Conservation (phyloP, 2,113 vertebrate species). For the Hystrix brachyura region DNA sequence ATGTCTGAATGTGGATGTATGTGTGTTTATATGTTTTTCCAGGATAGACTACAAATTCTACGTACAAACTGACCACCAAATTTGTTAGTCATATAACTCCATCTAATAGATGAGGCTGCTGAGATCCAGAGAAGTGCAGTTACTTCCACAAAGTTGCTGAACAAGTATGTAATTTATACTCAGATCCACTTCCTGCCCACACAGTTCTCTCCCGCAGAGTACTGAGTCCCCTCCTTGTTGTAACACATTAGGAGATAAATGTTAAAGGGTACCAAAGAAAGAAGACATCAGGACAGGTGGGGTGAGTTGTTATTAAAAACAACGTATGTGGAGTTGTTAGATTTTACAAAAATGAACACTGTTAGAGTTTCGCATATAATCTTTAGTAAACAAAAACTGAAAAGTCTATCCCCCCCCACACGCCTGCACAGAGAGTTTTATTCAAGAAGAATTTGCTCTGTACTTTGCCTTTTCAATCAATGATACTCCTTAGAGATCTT, state of each 20-base stretch:
- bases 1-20: neutral
- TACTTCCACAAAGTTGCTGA: neutral
- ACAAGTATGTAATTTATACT: neutral
- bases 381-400: slow-evolving; percentile 27
- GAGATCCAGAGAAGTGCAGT: neutral
- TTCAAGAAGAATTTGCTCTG: neutral
- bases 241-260: neutral
- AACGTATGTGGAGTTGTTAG: neutral
- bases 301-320: neutral
- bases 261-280: neutral
- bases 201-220: neutral
- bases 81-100: neutral
- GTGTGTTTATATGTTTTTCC: neutral
- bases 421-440: neutral
- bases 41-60: neutral
- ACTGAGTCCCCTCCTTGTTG: neutral
- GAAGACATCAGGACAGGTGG: neutral
- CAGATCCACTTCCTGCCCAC: neutral
- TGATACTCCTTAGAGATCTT: neutral
- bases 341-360: neutral
- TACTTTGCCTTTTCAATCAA: neutral
- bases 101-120: neutral
- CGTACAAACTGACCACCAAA: neutral
- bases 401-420: neutral
- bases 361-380: neutral